Evolutionary conservation across 2,113 vertebrate genomes (phyloP).

Genomic region (Percopsis transmontana): DNA sequence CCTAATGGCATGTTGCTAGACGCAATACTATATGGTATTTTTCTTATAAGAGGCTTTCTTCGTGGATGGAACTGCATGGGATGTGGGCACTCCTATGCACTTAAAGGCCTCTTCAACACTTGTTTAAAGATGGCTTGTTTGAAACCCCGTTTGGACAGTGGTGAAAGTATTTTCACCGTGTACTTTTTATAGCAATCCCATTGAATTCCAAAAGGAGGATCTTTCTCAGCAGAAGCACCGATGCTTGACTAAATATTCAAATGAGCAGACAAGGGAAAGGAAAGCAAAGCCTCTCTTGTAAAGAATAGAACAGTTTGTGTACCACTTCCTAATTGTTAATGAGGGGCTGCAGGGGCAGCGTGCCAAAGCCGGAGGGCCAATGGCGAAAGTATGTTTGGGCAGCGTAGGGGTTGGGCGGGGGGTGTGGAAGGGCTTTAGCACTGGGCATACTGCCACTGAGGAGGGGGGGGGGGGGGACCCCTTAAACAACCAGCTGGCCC

Average conservation of each 20-base stretch:
- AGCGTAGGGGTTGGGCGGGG: conserved; percentile 37
- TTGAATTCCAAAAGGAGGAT: conserved; percentile 30
- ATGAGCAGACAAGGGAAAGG: conserved; percentile 69
- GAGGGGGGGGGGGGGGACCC: conserved; percentile 35
- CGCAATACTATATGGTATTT: background rate
- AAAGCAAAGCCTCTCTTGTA: conserved; percentile 76
- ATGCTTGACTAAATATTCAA: conserved; percentile 85
- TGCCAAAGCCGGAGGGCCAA: conserved; percentile 80
- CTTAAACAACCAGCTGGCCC: conserved; percentile 55
- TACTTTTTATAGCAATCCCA: conserved; percentile 18
- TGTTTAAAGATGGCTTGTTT: background rate
- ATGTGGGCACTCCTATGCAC: too few species aligned
- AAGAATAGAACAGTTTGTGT: conserved; percentile 84
- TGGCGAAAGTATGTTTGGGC: conserved; percentile 67
- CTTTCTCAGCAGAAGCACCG: conserved; percentile 72
- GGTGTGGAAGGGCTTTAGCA: conserved; percentile 41
- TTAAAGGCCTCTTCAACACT: background rate
- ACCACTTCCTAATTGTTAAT: conserved; percentile 89
- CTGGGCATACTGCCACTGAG: conserved; percentile 64
- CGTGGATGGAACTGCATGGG: background rate
- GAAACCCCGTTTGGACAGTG: conserved; percentile 20
- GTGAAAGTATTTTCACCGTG: conserved; percentile 10
- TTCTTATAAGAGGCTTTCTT: too few species aligned
- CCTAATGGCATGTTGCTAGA: background rate
- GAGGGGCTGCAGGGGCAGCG: conserved; percentile 67